These are phyloP conservation scores for Lasioglossum pauxillum DNA, from an alignment of 2,888 invertebrate species.

Conservation along the genomic window DNA sequence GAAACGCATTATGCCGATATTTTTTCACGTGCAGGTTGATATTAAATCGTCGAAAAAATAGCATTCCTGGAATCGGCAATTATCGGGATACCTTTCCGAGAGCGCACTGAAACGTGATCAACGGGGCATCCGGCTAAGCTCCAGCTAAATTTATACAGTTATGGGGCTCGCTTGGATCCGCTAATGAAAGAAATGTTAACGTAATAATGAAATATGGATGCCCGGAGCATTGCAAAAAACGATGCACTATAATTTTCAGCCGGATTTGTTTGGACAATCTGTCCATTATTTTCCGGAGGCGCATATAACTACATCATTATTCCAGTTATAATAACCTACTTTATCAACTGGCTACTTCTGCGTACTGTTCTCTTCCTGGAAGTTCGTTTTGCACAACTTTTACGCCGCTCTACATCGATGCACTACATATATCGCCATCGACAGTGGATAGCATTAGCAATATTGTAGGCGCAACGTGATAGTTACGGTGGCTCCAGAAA, in stretches of 20 bases:
- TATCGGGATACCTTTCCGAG: background rate
- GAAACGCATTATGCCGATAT: background rate
- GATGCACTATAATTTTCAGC: background rate
- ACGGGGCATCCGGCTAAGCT: background rate
- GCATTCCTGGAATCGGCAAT: background rate
- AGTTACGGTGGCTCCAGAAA: background rate
- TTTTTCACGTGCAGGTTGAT: background rate
- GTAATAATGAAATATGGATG: slow-evolving; percentile 3
- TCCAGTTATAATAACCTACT: background rate
- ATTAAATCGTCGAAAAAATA: slow-evolving; percentile 1
- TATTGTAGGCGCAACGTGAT: background rate
- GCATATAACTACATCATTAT: background rate
- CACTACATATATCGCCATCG: background rate
- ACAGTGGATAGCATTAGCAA: background rate
- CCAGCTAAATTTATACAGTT: background rate
- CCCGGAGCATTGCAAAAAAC: background rate
- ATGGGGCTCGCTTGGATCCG: background rate
- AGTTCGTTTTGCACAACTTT: background rate
- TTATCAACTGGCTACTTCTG: background rate
- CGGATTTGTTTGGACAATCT: slow-evolving; percentile 2
- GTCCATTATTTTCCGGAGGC: background rate
- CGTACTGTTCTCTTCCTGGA: background rate
- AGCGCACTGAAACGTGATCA: background rate
- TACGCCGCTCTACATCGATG: background rate
- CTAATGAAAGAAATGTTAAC: slow-evolving; percentile 13